Conservation (phyloP, 2,888 invertebrate genomes). For the Polyommatus icarus region DNA sequence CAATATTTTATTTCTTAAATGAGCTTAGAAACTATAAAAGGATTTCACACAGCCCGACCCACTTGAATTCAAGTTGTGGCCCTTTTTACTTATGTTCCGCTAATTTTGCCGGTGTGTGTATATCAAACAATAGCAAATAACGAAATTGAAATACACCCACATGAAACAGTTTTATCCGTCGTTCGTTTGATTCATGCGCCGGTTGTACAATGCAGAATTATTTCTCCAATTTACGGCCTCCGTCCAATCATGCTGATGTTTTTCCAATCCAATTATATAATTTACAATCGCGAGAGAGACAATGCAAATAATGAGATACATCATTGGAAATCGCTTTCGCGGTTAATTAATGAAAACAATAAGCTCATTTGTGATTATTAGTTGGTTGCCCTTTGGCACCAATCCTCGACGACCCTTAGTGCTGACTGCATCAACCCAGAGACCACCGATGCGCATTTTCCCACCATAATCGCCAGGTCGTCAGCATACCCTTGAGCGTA, state of each 20-base stretch:
- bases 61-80: too few species aligned
- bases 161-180: neutral
- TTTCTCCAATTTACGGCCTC: neutral
- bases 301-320: conserved; percentile 3
- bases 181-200: neutral
- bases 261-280: conserved; percentile 7
- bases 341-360: conserved; percentile 1
- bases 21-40: too few species aligned
- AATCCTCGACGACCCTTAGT: too few species aligned
- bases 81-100: too few species aligned
- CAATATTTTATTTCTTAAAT: too few species aligned
- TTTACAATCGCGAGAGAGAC: neutral
- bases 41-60: too few species aligned
- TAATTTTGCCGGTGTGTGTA: too few species aligned
- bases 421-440: too few species aligned
- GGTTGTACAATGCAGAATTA: neutral
- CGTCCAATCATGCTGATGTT: conserved; percentile 6
- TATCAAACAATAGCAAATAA: neutral
- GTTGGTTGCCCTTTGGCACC: too few species aligned
- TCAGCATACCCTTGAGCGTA: too few species aligned
- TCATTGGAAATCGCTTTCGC: neutral
- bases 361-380: neutral
- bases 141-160: neutral
- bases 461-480: too few species aligned
- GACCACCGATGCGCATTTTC: too few species aligned